Conservation (phyloP, 2,113 vertebrate genomes). For the Parotia lawesii region DNA sequence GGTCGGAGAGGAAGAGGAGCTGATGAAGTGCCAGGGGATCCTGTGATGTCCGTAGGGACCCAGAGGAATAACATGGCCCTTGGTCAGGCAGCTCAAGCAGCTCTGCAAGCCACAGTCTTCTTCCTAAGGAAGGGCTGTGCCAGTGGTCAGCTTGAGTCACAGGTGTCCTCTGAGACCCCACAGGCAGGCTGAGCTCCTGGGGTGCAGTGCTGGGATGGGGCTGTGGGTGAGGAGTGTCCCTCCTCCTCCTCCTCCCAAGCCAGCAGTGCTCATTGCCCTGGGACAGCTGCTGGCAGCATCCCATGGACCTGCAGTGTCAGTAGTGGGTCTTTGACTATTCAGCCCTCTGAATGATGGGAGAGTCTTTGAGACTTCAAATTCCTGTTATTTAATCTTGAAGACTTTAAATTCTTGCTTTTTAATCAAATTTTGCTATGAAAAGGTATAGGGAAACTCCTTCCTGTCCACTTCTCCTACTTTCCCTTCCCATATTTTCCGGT, state of each 20-base stretch:
- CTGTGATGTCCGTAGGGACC: rapidly evolving
- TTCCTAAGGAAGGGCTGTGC: neutral
- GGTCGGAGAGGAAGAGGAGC: neutral
- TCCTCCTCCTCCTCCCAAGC: neutral
- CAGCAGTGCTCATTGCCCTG: neutral
- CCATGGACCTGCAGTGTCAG: neutral
- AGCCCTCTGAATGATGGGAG: neutral
- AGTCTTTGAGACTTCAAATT: neutral
- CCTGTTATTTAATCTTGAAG: neutral
- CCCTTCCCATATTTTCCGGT: neutral
- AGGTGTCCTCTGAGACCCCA: neutral
- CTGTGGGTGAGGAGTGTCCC: neutral
- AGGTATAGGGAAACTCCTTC: neutral
- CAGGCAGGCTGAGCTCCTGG: neutral
- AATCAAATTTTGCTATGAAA: neutral
- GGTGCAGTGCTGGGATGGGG: neutral
- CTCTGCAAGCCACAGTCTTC: neutral
- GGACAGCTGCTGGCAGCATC: neutral
- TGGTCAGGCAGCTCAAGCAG: neutral
- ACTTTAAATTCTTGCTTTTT: neutral
- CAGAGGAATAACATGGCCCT: neutral
- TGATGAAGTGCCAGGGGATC: neutral
- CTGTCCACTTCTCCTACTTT: neutral
- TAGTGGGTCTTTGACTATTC: neutral
- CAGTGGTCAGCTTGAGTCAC: neutral